Percentiles rank a stretch among this genome's conserved stretches.
These are phyloP conservation scores for Drymonia ruficornis DNA, from an alignment of 2,888 invertebrate species.

Conservation along the genomic window DNA sequence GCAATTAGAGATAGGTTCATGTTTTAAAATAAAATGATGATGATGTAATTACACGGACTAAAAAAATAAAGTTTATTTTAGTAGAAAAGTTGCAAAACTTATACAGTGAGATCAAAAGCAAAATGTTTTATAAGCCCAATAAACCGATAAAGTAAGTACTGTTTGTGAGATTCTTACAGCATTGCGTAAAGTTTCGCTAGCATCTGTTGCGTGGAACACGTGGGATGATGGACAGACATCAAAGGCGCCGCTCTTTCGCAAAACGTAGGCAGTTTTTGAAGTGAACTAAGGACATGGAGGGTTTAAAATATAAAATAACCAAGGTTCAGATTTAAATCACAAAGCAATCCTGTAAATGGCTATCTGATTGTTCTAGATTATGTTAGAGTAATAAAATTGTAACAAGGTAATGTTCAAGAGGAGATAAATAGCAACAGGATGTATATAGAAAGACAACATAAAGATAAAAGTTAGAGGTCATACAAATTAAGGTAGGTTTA, in stretches of 20 bases:
- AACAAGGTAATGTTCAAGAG: too few relatives aligned
- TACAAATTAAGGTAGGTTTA: too few relatives aligned
- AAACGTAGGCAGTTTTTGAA: not conserved
- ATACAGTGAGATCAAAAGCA: not conserved
- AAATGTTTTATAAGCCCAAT: not conserved
- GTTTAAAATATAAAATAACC: not conserved
- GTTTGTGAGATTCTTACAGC: not conserved
- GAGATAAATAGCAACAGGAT: too few relatives aligned
- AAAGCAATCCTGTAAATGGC: not conserved
- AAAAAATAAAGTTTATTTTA: not conserved
- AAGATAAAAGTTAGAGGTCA: too few relatives aligned
- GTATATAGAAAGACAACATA: too few relatives aligned
- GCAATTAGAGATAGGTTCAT: too few relatives aligned
- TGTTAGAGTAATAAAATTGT: not conserved
- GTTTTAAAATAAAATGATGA: too few relatives aligned
- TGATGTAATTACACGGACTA: too few relatives aligned
- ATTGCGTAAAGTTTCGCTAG: not conserved
- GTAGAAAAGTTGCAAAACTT: not conserved
- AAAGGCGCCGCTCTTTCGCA: slow-evolving; percentile 4
- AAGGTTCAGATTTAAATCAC: not conserved
- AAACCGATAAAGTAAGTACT: not conserved
- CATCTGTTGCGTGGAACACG: not conserved
- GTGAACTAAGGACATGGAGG: not conserved
- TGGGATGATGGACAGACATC: not conserved
- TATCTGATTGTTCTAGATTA: not conserved